Evolutionary conservation across 2,888 invertebrate species (phyloP).

Genomic region (Polydrusus tereticollis): DNA sequence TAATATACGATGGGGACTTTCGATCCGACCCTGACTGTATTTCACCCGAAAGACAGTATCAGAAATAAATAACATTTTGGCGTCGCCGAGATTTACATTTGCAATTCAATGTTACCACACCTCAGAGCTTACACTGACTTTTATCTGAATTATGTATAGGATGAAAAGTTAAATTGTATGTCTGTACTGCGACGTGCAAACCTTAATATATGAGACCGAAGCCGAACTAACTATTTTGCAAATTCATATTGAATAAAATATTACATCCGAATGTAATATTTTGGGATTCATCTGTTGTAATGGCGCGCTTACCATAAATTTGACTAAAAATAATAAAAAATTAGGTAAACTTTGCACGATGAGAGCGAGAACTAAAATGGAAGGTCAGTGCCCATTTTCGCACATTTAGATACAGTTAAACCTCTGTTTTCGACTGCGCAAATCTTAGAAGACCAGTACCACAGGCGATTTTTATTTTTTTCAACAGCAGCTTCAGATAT

Average conservation of each 20-base stretch:
- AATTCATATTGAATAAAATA: background rate
- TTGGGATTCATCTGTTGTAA: background rate
- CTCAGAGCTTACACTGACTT: constrained; percentile 30
- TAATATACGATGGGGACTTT: too few species aligned
- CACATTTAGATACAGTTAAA: too few species aligned
- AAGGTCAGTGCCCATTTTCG: too few species aligned
- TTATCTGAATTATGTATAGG: constrained; percentile 41
- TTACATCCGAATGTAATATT: background rate
- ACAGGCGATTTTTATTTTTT: too few species aligned
- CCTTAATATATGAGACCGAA: background rate
- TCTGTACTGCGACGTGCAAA: background rate
- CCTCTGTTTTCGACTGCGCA: too few species aligned
- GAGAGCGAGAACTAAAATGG: too few species aligned
- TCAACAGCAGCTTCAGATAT: too few species aligned
- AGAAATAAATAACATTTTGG: constrained; percentile 39
- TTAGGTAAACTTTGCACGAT: too few species aligned
- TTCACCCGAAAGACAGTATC: constrained; percentile 23
- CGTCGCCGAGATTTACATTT: constrained; percentile 39
- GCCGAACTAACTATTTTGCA: background rate
- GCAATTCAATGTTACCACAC: constrained; percentile 37
- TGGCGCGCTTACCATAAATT: too few species aligned
- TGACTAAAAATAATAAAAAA: too few species aligned
- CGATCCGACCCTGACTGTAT: too few species aligned
- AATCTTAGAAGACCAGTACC: too few species aligned
- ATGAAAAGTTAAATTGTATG: constrained; percentile 21